Evolutionary conservation across 1,140 invertebrate species (phyloP), one percentile per base, ranked within the genome.

Genomic region (Atta colombica): DNA sequence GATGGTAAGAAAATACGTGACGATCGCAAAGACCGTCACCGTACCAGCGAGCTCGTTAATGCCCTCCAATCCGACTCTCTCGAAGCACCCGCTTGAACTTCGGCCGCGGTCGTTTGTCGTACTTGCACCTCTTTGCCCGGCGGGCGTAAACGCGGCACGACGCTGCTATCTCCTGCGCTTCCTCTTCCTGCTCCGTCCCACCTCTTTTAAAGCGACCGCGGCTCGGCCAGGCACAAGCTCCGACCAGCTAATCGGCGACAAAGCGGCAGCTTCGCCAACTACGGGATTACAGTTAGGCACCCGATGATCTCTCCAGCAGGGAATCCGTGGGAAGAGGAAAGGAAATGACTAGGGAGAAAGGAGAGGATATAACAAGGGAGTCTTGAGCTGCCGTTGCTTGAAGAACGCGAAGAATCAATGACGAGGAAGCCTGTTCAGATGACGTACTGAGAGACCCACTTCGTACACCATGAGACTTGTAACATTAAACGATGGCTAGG

Each of bases 271-370:
- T 60, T 88, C 39, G 81, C 86, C 86, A 90, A 88, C 87, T 88
- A 88, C 39, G 82, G 82, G 82, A 90, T 88, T 91, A 91, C 89
- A 88, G 89, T 90, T 90, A 90, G 60, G 31, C 74, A 84, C 85
- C 49, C 72, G 65, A 28, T 61, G 53, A 61, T 89, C 35, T 31
- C 53, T 80, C 18, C 39, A 49, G n/a, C 72, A 25, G 31, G 25
- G 49, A 78, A 55, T 71, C 74, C 49, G 35, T 77, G 63, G 66
- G 75, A 85, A 81, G 61, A 80, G 35, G 49, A 77, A 45, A 53
- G 66, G 12, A 68, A 77, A 77, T 45, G 58, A 58, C 28, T 45
- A 4, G n/a, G 39, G 58, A 63, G 25, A 85, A 65, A 85, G 39
- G 45, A 35, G 66, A 39, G 68, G 14, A 65, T 53, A 31, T 84